These are phyloP conservation scores for Gopherus evgoodei DNA, from an alignment of 2,113 vertebrate genomes.

Conservation along the genomic window DNA sequence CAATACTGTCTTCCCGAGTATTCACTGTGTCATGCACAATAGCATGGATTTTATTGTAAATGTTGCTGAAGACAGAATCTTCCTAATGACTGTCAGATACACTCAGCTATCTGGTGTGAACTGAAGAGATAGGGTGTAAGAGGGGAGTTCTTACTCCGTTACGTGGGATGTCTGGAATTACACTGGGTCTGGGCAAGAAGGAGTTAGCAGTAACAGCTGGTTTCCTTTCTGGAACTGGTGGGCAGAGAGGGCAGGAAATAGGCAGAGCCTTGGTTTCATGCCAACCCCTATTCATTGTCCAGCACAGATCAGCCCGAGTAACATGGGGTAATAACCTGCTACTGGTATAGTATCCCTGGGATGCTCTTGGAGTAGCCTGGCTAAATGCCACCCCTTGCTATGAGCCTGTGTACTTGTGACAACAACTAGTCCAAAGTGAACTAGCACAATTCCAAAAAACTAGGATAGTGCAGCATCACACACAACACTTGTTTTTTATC, in stretches of 20 bases:
- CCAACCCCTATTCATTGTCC: neutral
- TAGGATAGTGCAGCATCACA: neutral
- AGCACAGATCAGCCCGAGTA: neutral
- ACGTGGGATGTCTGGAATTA: neutral
- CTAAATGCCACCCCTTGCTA: neutral
- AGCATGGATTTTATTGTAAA: neutral
- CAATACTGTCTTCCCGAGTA: neutral
- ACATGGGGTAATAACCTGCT: neutral
- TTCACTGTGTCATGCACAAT: neutral
- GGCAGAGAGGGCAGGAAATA: neutral
- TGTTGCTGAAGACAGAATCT: neutral
- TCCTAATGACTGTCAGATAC: neutral
- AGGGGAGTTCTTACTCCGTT: neutral
- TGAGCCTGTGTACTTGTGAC: neutral
- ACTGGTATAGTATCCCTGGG: neutral
- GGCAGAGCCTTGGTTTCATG: neutral
- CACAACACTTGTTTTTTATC: no score
- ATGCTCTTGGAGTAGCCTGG: accelerated
- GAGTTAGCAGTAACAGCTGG: neutral
- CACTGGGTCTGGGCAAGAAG: neutral
- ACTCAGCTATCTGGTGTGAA: neutral
- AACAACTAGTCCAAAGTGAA: neutral
- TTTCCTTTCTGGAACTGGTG: neutral
- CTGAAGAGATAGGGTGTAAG: neutral
- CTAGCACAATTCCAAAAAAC: neutral